Evolutionary conservation across 1,140 invertebrate species (phyloP).

Genomic region (Ceratina japonica): DNA sequence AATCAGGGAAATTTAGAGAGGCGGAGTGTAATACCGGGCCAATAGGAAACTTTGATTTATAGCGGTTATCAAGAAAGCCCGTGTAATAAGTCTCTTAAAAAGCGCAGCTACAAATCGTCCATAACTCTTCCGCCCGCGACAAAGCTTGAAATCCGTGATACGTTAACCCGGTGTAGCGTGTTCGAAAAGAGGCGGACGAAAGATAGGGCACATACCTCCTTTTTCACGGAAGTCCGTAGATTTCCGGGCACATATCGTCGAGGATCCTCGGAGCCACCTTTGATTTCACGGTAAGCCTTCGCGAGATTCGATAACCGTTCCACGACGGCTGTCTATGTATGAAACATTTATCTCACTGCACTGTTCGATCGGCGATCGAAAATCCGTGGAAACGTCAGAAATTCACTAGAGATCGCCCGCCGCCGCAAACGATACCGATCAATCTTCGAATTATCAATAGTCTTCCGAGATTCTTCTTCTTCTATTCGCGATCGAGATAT

Average conservation of each 20-base stretch:
- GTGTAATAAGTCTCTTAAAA: constrained; percentile 49
- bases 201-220: constrained; percentile 61
- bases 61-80: constrained; percentile 40
- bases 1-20: constrained; percentile 37
- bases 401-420: constrained; percentile 46
- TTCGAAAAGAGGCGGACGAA: not conserved
- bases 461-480: constrained; percentile 6
- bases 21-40: constrained; percentile 10
- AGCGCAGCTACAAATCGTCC: constrained; percentile 49
- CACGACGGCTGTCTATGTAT: constrained; percentile 55
- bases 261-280: constrained; percentile 51
- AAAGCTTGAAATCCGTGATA: constrained; percentile 56
- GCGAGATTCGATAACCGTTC: constrained; percentile 48
- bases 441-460: constrained; percentile 8
- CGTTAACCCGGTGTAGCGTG: constrained; percentile 43
- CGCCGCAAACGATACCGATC: constrained; percentile 6
- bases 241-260: constrained; percentile 62
- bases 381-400: constrained; percentile 11
- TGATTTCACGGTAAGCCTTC: constrained; percentile 46
- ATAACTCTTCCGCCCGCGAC: constrained; percentile 53
- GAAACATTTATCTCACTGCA: constrained; percentile 68
- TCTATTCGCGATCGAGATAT: constrained; percentile 7
- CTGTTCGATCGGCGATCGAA: constrained; percentile 15
- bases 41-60: constrained; percentile 48
- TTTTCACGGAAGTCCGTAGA: constrained; percentile 63